These are phyloP conservation scores for Trichonephila clavata DNA, from an alignment of 1,140 invertebrate species.

Conservation along the genomic window DNA sequence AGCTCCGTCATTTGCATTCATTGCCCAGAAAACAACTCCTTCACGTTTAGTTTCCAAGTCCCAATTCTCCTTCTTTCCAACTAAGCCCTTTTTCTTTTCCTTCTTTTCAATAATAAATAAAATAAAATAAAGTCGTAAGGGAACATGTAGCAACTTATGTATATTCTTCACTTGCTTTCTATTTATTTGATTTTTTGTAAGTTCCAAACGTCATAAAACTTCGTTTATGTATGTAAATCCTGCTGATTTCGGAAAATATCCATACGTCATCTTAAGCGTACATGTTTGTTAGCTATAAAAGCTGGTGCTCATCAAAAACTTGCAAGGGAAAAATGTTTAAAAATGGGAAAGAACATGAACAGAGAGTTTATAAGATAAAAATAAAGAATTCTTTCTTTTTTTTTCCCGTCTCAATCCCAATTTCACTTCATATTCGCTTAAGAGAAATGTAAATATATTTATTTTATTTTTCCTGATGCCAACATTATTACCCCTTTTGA, in stretches of 20 bases:
- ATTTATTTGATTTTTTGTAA: background rate
- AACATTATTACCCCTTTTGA: conserved; percentile 64
- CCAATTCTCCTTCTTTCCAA: background rate
- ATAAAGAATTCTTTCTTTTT: background rate
- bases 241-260: conserved; percentile 70
- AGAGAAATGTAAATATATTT: background rate
- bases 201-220: conserved; percentile 66
- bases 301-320: conserved; percentile 57
- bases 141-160: background rate
- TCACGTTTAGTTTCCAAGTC: conserved; percentile 10
- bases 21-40: conserved; percentile 22
- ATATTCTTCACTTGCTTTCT: background rate
- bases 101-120: background rate
- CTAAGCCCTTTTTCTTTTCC: background rate
- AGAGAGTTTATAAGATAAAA: background rate
- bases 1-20: conserved; percentile 44
- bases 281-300: conserved; percentile 38
- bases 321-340: conserved; percentile 61
- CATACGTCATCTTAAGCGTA: conserved; percentile 64
- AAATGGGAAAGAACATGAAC: conserved; percentile 47
- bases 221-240: conserved; percentile 72
- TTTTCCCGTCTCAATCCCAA: conserved; percentile 49
- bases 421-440: conserved; percentile 64
- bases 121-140: conserved; percentile 31
- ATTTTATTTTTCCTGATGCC: conserved; percentile 15